Evolutionary conservation across 2,888 invertebrate genomes (phyloP).

Genomic region (Lissonota sp.): DNA sequence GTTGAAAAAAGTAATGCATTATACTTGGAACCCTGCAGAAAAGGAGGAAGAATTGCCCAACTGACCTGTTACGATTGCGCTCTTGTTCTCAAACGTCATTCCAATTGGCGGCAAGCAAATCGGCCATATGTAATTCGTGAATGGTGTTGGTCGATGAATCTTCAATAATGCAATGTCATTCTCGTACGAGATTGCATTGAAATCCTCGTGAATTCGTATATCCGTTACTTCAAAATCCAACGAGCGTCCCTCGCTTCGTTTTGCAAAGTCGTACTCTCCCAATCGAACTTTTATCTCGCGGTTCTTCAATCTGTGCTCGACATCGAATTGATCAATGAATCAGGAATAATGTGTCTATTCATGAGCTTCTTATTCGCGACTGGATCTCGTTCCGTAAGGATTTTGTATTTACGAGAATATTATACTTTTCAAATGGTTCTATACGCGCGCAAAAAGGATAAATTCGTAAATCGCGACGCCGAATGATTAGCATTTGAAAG

Average conservation of each 20-base stretch:
- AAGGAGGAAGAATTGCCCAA: too few species aligned
- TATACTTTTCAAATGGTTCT: too few species aligned
- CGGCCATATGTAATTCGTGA: constrained; percentile 93
- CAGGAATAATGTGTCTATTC: too few species aligned
- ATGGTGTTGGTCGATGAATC: constrained; percentile 87
- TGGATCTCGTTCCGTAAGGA: too few species aligned
- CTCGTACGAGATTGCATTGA: constrained; percentile 88
- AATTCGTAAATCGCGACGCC: too few species aligned
- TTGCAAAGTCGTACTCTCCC: constrained; percentile 92
- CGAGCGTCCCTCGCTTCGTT: constrained; percentile 88
- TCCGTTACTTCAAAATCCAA: constrained; percentile 89
- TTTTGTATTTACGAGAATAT: too few species aligned
- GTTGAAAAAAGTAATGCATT: too few species aligned
- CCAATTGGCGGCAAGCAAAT: constrained; percentile 91
- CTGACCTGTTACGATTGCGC: constrained; percentile 88
- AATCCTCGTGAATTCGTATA: constrained; percentile 89
- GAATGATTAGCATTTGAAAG: constrained; percentile 44
- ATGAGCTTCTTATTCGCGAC: too few species aligned
- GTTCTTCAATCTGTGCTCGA: constrained; percentile 85
- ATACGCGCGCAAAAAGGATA: too few species aligned
- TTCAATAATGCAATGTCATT: constrained; percentile 92
- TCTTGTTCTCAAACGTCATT: constrained; percentile 86
- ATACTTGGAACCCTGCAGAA: too few species aligned
- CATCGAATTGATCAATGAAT: too few species aligned
- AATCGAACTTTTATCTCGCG: constrained; percentile 89